Percentiles rank a stretch among this genome's conserved stretches.
phyloP scores from a whole-genome alignment of 2,797 vertebrate species.

The Lepus townsendii region DNA sequence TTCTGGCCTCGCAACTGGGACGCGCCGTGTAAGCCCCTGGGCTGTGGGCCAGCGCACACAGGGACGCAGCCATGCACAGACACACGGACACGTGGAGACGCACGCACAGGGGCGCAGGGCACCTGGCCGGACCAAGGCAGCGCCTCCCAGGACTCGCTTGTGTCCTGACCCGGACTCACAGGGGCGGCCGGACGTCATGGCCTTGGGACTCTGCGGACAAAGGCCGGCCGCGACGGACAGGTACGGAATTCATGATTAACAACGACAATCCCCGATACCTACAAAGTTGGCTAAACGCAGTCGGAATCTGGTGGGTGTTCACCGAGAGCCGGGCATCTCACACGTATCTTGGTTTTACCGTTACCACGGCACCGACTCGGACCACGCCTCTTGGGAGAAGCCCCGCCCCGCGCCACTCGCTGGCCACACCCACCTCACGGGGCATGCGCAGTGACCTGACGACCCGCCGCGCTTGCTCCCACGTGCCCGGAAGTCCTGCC shows the following conservation, averaged over 20 bases:
- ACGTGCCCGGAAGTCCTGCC: neutral
- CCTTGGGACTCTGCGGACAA: no score
- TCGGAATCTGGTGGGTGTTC: neutral
- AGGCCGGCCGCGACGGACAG: neutral
- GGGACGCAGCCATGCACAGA: neutral
- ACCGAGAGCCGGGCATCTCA: neutral
- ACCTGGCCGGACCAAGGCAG: neutral
- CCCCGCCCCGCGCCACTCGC: neutral
- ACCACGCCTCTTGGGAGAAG: neutral
- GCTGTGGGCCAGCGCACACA: neutral
- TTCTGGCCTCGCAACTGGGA: neutral
- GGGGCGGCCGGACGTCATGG: no score
- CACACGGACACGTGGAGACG: fast-evolving
- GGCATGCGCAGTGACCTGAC: fast-evolving
- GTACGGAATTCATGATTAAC: neutral
- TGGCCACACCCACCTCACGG: fast-evolving
- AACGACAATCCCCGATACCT: neutral
- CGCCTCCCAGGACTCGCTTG: neutral
- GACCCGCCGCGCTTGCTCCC: neutral
- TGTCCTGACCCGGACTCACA: no score
- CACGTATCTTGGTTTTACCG: neutral
- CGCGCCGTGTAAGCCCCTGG: neutral
- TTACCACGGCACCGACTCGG: neutral
- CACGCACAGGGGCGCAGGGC: neutral
- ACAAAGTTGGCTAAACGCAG: neutral